These are phyloP conservation scores for Condylostylus longicornis DNA, from an alignment of 1,140 invertebrate genomes.

Conservation along the genomic window DNA sequence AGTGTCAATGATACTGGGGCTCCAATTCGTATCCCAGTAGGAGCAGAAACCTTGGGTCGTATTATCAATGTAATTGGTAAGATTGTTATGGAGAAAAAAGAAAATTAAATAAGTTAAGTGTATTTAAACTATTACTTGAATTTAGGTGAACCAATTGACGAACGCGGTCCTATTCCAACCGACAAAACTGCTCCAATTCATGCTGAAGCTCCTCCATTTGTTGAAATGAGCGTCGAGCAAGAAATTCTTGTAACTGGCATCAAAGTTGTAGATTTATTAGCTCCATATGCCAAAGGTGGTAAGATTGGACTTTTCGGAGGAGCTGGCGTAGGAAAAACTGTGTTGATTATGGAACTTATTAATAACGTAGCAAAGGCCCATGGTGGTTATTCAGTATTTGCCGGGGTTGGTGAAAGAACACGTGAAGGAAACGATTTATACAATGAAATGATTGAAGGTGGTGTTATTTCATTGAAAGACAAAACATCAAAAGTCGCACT, in stretches of 20 bases:
- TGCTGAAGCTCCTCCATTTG: slow-evolving; percentile 91
- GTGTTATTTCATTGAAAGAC: slow-evolving; percentile 85
- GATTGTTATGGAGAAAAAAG: slow-evolving; percentile 20
- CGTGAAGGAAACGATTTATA: slow-evolving; percentile 99
- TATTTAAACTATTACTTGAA: no score
- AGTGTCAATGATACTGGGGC: slow-evolving; percentile 79
- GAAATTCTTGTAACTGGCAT: slow-evolving; percentile 97
- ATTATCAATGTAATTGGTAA: slow-evolving; percentile 90
- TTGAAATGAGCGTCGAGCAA: slow-evolving; percentile 95
- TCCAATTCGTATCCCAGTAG: slow-evolving; percentile 94
- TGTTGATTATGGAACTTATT: slow-evolving; percentile 99
- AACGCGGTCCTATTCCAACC: slow-evolving; percentile 85
- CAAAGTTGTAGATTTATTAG: slow-evolving; percentile 93
- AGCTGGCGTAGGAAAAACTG: slow-evolving; percentile 98
- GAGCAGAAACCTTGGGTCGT: slow-evolving; percentile 85
- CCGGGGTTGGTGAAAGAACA: slow-evolving; percentile 96
- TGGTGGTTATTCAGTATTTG: slow-evolving; percentile 99
- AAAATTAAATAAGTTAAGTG: not conserved
- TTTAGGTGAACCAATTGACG: slow-evolving; percentile 89
- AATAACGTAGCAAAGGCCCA: slow-evolving; percentile 99
- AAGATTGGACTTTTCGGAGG: slow-evolving; percentile 99
- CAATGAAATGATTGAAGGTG: slow-evolving; percentile 98
- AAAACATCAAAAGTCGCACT: slow-evolving; percentile 85
- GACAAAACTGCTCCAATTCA: slow-evolving; percentile 85
- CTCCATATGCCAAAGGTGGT: slow-evolving; percentile 93